Conservation (phyloP, 2,888 invertebrate genomes). For the Xestia sexstrigata region DNA sequence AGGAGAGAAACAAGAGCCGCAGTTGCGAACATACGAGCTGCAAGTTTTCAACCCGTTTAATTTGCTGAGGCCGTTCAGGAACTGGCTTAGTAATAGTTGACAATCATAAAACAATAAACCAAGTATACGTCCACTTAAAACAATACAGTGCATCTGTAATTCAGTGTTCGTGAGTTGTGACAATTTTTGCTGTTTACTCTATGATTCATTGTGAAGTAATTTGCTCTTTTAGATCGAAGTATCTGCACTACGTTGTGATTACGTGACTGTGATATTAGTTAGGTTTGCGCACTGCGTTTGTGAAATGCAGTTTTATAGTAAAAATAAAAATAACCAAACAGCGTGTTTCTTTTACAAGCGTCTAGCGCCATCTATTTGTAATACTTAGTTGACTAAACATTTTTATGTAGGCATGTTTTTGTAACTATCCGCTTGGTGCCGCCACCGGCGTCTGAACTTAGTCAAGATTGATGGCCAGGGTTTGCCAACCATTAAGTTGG, state of each 20-base stretch:
- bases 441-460: constrained; percentile 22
- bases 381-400: background rate
- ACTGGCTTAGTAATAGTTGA: constrained; percentile 9
- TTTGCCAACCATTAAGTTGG: constrained; percentile 56
- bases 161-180: constrained; percentile 26
- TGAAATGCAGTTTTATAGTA: constrained; percentile 45
- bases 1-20: constrained; percentile 38
- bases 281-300: constrained; percentile 50
- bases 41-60: constrained; percentile 76
- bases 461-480: constrained; percentile 56
- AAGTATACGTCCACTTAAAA: constrained; percentile 1
- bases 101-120: background rate
- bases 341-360: constrained; percentile 39
- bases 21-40: constrained; percentile 48
- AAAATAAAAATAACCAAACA: constrained; percentile 41
- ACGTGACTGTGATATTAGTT: constrained; percentile 75
- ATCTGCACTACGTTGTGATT: constrained; percentile 54
- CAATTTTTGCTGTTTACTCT: constrained; percentile 1
- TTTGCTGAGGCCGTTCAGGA: constrained; percentile 53
- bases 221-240: constrained; percentile 10
- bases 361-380: constrained; percentile 47
- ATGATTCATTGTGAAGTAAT: constrained; percentile 12
- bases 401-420: constrained; percentile 15
- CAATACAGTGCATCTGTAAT: constrained; percentile 15
- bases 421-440: constrained; percentile 35